Conservation (phyloP, 1,140 invertebrate genomes). For the Bombus haemorrhoidalis region DNA sequence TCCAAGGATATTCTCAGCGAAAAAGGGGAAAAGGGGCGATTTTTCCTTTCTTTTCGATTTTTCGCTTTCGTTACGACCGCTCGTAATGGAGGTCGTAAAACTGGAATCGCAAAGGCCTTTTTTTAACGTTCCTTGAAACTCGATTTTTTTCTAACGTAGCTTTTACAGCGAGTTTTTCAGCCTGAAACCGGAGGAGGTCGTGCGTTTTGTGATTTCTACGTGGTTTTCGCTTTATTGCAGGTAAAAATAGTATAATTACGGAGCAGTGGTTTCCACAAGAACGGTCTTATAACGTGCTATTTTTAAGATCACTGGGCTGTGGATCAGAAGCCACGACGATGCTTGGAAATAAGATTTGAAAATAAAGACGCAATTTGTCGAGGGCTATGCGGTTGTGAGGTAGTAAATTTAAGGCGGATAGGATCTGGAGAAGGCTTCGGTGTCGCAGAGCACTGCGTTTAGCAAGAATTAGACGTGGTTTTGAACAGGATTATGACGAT, state of each 20-base stretch:
- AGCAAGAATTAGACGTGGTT: neutral
- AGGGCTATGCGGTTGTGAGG: too few relatives aligned
- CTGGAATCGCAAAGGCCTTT: neutral
- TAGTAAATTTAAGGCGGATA: too few relatives aligned
- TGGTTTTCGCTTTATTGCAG: neutral
- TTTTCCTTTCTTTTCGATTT: neutral
- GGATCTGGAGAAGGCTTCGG: neutral
- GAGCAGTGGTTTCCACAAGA: neutral
- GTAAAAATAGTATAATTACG: neutral
- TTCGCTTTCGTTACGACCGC: neutral
- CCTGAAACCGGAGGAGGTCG: too few relatives aligned
- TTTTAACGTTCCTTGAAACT: conserved; percentile 5
- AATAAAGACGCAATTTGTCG: neutral
- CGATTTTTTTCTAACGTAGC: neutral
- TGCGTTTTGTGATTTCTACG: neutral
- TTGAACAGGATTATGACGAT: neutral
- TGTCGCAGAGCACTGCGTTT: neutral
- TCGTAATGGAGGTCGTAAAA: conserved; percentile 11
- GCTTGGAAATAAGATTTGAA: neutral
- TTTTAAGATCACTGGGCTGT: neutral
- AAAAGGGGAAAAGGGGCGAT: neutral
- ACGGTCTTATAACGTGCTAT: neutral
- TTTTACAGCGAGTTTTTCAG: too few relatives aligned
- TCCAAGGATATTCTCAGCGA: neutral
- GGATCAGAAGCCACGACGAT: neutral